Conservation (phyloP, 2,888 invertebrate species). For the Ischnura elegans region DNA sequence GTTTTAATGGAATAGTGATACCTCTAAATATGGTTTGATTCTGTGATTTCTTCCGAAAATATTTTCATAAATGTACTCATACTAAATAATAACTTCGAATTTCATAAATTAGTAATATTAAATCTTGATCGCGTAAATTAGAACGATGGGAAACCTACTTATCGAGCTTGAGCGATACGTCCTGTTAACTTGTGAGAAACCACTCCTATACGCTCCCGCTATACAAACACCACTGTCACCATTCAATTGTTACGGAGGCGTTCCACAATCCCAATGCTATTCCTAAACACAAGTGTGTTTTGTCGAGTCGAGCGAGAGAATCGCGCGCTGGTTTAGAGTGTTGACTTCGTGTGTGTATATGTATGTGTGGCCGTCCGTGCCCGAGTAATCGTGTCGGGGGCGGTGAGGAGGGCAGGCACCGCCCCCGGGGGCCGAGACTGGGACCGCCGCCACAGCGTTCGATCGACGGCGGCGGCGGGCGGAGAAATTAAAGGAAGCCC, state of each 20-base stretch:
- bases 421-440: not conserved
- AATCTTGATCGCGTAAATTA: too few relatives aligned
- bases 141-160: too few relatives aligned
- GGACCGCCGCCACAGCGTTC: not conserved
- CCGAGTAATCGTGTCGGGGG: not conserved
- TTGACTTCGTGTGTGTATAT: too few relatives aligned
- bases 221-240: not conserved
- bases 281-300: not conserved
- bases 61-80: too few relatives aligned
- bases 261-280: not conserved
- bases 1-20: too few relatives aligned
- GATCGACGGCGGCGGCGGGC: not conserved
- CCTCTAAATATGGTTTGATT: too few relatives aligned
- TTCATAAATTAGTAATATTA: too few relatives aligned
- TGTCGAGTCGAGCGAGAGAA: not conserved
- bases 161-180: too few relatives aligned
- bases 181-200: not conserved
- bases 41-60: too few relatives aligned
- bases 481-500: not conserved
- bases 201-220: not conserved
- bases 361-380: not conserved
- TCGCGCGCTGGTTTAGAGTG: too few relatives aligned
- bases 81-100: too few relatives aligned
- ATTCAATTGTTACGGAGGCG: not conserved
- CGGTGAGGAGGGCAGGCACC: not conserved